phyloP scores from a whole-genome alignment of 2,888 invertebrate species.

The Epiblema foenella region DNA sequence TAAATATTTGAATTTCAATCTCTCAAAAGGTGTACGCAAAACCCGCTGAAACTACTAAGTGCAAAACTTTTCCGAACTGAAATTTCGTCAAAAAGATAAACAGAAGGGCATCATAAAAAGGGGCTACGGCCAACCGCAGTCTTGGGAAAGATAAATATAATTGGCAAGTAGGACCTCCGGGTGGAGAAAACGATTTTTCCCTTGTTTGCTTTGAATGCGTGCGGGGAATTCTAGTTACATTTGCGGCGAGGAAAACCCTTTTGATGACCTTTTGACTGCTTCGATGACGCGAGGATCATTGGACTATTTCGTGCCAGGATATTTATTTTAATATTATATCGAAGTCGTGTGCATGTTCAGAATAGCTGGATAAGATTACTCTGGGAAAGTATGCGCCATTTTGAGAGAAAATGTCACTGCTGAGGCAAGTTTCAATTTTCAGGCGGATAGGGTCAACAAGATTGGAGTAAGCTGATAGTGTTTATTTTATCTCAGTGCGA shows the following conservation, averaged over 20 bases:
- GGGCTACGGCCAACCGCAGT: constrained; percentile 52
- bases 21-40: neutral
- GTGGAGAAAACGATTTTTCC: constrained; percentile 43
- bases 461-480: constrained; percentile 16
- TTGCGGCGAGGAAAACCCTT: constrained; percentile 22
- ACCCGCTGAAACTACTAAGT: constrained; percentile 4
- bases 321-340: neutral
- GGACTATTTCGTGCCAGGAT: constrained; percentile 7
- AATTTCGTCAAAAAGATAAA: constrained; percentile 55
- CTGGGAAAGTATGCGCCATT: constrained; percentile 10
- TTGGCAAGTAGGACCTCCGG: constrained; percentile 51
- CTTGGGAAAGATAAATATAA: constrained; percentile 64
- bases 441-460: constrained; percentile 21
- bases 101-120: constrained; percentile 55
- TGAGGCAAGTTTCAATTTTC: constrained; percentile 21
- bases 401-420: constrained; percentile 17
- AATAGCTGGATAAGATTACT: neutral
- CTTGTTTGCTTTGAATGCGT: constrained; percentile 40
- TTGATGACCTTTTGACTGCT: constrained; percentile 42
- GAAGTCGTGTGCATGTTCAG: neutral
- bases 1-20: neutral
- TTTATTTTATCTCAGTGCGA: constrained; percentile 18
- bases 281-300: constrained; percentile 24
- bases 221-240: constrained; percentile 41
- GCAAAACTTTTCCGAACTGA: constrained; percentile 31